These are phyloP conservation scores for Tapirus indicus DNA, from an alignment of 2,797 vertebrate species.

Conservation along the genomic window DNA sequence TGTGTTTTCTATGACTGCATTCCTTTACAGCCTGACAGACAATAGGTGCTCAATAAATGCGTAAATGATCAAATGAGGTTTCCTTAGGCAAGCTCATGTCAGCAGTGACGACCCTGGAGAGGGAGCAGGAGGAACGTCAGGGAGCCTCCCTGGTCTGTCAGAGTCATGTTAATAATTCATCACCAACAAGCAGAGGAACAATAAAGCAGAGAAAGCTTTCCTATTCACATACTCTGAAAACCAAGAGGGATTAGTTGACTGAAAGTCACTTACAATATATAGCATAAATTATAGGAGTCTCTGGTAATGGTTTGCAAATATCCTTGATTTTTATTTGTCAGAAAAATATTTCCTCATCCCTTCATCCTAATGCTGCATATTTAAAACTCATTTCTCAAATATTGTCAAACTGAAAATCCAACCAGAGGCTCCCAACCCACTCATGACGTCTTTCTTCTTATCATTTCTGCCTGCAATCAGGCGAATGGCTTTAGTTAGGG, in stretches of 20 bases:
- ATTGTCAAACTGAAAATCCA: not conserved
- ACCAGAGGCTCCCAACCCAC: not conserved
- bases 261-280: not conserved
- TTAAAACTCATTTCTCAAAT: conserved; percentile 48
- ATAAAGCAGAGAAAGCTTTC: not conserved
- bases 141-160: not conserved
- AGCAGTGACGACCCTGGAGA: not conserved
- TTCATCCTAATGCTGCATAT: not conserved
- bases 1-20: not conserved
- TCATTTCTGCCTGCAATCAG: not conserved
- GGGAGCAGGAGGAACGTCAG: not conserved
- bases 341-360: not conserved
- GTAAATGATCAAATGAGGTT: not conserved
- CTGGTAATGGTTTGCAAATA: not conserved
- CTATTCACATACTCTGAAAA: not conserved
- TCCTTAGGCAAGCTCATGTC: not conserved
- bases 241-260: not conserved
- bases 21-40: not conserved
- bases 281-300: not conserved
- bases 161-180: not conserved
- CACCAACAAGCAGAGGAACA: not conserved
- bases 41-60: not conserved
- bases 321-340: not conserved
- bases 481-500: not conserved
- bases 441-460: not conserved